Evolutionary conservation across 2,113 vertebrate species (phyloP).

Genomic region (Psilopogon haemacephalus): DNA sequence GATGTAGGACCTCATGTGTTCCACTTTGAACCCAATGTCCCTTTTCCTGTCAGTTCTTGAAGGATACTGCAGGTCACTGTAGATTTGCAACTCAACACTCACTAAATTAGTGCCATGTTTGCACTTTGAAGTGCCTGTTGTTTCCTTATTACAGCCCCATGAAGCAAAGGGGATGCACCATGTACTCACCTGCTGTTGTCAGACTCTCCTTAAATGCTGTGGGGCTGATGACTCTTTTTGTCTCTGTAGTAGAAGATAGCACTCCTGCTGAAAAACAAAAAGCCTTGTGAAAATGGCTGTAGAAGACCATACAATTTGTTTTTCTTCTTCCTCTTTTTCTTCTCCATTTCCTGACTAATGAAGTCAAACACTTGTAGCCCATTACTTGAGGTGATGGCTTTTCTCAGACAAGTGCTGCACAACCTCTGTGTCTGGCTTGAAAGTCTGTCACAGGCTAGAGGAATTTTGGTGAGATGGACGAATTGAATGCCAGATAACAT

Average conservation of each 20-base stretch:
- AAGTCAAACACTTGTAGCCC: not conserved
- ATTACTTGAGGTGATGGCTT: not conserved
- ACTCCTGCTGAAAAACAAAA: constrained; percentile 38
- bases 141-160: not conserved
- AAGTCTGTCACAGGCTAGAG: not conserved
- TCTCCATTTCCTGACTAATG: not conserved
- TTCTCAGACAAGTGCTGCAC: not conserved
- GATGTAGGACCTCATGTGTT: too few relatives aligned
- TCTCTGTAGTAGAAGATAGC: not conserved
- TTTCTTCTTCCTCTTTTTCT: not conserved
- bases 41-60: not conserved
- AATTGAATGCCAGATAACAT: not conserved
- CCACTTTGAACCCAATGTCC: too few relatives aligned
- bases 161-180: not conserved
- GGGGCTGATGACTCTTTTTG: not conserved
- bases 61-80: not conserved
- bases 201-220: not conserved
- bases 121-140: not conserved
- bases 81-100: not conserved
- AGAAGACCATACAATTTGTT: not conserved
- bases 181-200: not conserved
- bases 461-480: not conserved
- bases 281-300: not conserved
- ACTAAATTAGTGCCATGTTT: not conserved
- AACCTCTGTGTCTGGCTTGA: not conserved